phyloP scores from a whole-genome alignment of 35 echinoderm and acorn worm species.

The Amphiura filiformis region DNA sequence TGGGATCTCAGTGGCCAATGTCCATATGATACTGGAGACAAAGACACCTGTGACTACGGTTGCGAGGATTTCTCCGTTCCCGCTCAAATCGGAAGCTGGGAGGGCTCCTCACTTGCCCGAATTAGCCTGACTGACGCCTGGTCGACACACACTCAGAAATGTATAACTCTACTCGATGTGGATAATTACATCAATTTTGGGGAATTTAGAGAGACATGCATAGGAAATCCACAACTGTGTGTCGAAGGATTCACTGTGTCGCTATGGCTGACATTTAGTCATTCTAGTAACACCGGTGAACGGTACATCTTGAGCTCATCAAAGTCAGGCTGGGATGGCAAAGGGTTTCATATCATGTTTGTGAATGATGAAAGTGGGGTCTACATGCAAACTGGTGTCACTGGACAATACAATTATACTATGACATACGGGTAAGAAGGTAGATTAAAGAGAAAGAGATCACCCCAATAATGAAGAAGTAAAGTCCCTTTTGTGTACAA shows the following conservation, averaged over 20 bases:
- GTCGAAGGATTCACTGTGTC: conserved; percentile 52
- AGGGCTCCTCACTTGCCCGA: not conserved
- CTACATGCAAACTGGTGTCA: not conserved
- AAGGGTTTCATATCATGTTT: not conserved
- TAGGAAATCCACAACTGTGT: conserved; percentile 45
- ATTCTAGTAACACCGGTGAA: conserved; percentile 9
- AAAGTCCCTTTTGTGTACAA: too few species aligned
- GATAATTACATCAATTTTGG: conserved; percentile 53
- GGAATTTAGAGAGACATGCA: conserved; percentile 53
- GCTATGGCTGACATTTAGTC: conserved; percentile 48
- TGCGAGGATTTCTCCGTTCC: conserved; percentile 42
- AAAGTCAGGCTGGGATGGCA: not conserved
- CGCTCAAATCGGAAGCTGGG: conserved; percentile 15
- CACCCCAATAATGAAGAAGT: too few species aligned
- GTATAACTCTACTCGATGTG: conserved; percentile 16
- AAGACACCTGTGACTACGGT: conserved; percentile 11
- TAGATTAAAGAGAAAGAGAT: too few species aligned
- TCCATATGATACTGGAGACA: conserved; percentile 51
- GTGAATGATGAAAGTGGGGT: not conserved
- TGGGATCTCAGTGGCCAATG: conserved; percentile 84
- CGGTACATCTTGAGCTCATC: conserved; percentile 48
- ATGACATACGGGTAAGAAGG: too few species aligned
- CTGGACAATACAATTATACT: conserved; percentile 9
- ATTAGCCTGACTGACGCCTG: conserved; percentile 28
- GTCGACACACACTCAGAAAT: conserved; percentile 28